Conservation (phyloP, 2,797 vertebrate genomes). For the Phalloptychus januarius region DNA sequence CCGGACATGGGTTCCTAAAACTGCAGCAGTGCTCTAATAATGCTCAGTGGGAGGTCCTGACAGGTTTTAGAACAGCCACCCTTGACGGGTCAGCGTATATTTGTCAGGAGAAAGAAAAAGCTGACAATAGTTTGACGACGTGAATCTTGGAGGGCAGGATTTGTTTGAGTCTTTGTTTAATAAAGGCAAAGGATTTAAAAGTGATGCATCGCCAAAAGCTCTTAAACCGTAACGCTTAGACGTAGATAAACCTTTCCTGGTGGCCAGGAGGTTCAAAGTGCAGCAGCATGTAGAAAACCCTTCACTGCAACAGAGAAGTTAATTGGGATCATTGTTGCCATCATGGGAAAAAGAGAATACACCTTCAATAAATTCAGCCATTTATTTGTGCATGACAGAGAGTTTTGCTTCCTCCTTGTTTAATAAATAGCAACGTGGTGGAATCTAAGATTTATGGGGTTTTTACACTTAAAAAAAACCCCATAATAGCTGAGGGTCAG, state of each 20-base stretch:
- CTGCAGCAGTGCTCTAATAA: constrained; percentile 60
- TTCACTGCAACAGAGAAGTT: not conserved
- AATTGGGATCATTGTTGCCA: not conserved
- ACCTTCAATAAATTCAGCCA: not conserved
- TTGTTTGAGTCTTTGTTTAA: not conserved
- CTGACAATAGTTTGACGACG: constrained; percentile 8
- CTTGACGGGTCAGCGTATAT: constrained; percentile 7
- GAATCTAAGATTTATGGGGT: not conserved
- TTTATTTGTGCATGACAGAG: not conserved
- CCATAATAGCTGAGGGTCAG: not conserved
- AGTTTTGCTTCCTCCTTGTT: not conserved
- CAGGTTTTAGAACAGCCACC: constrained; percentile 19
- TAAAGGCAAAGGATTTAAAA: not conserved
- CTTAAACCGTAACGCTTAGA: not conserved
- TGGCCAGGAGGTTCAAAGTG: not conserved
- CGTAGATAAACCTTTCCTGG: not conserved
- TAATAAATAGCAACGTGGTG: not conserved
- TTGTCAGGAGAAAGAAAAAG: constrained; percentile 12
- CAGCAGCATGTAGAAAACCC: not conserved
- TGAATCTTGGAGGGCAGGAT: not conserved
- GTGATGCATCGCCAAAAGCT: not conserved
- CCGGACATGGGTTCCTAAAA: constrained; percentile 33
- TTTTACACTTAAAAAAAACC: not conserved
- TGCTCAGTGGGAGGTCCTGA: constrained; percentile 38
- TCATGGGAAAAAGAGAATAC: not conserved